Conservation (phyloP, 2,888 invertebrate species). For the Colletes collaris region DNA sequence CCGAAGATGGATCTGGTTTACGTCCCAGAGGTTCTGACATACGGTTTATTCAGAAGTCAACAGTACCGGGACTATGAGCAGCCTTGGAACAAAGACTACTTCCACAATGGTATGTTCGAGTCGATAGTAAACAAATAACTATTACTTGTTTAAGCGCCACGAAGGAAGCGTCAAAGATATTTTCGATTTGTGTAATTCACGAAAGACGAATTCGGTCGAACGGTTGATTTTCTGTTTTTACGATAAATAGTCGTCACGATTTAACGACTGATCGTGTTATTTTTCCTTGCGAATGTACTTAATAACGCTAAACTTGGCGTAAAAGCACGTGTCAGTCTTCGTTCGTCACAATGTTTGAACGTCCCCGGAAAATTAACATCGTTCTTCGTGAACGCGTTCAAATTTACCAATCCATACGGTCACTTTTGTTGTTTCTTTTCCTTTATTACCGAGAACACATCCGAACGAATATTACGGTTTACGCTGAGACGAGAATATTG, state of each 20-base stretch:
- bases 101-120: constrained; percentile 73
- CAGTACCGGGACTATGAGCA: constrained; percentile 85
- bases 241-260: neutral
- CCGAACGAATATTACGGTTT: no score
- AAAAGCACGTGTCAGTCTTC: neutral
- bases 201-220: no score
- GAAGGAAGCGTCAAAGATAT: neutral
- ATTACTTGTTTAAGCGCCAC: neutral
- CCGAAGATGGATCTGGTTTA: constrained; percentile 85
- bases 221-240: neutral
- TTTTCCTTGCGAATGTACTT: neutral
- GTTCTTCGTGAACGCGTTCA: neutral
- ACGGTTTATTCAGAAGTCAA: constrained; percentile 83
- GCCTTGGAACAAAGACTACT: constrained; percentile 81
- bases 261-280: neutral
- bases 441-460: no score
- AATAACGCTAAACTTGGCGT: neutral
- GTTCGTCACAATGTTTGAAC: neutral
- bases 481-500: no score
- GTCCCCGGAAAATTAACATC: neutral
- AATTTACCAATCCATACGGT: no score
- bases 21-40: constrained; percentile 85
- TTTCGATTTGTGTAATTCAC: no score
- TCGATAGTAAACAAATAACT: neutral
- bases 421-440: no score